Base-by-base conservation (phyloP, 2,888 invertebrate species). In the Scaptomyza cyrtandrae region DNA sequence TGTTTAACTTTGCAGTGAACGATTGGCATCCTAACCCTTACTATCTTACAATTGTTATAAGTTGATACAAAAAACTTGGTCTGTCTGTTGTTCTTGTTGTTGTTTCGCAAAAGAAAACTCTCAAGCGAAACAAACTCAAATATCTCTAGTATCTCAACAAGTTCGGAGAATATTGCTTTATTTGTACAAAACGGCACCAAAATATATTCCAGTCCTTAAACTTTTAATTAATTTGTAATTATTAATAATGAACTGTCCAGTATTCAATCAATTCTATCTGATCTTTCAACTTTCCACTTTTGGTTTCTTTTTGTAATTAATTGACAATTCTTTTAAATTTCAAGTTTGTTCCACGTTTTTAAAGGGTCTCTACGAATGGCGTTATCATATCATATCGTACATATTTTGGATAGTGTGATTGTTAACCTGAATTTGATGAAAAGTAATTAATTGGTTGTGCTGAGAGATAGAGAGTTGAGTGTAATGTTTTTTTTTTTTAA, bases 131-230 rank as follows among this genome's bases (percentile, higher is more conserved):
- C 50, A 14, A 59, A 14, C 14, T 31, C 66, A 45, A 60, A 50
- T 33, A 57, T 14, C 19, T 37, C 24, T 48, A 46, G 43, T 33
- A 52, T 29, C 49, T 43, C 41, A 75, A 75, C 74, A 75, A 75
- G 74, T 70, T 73, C 60, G 65, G 66, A 61, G 71, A 75, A 62
- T 75, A 75, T 75, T 75, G 66, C 74, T 75, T 75, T 33, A 75
- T 75, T 75, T 75, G 74, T 75, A 75, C 74, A 75, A 75, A 75
- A 75, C 75, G 75, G 74, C 75, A 75, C 74, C 71, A 66, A 70
- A 65, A 53, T 19, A 35, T 19, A 56, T 63, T 70, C 58, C 50
- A 54, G 33, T 68, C 55, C 63, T 68, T 73, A 58, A 46, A 44
- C 46, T 41, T 35, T 56, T 56, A 35, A 54, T 50, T 52, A 45